phyloP scores from a whole-genome alignment of 2,113 vertebrate genomes.

The Perognathus longimembris region DNA sequence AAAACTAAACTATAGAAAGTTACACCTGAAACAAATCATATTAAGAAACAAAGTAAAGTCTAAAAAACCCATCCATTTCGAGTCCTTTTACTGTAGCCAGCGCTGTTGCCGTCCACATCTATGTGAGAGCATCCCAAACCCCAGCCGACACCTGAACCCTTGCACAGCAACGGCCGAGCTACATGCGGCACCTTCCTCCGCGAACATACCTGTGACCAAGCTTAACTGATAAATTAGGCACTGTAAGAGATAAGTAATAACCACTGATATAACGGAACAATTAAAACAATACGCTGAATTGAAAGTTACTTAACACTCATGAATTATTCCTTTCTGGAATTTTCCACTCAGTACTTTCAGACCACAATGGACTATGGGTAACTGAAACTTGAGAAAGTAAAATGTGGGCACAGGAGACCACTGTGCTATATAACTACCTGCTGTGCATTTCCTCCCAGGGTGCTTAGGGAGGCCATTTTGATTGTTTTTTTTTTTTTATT shows the following conservation, averaged over 20 bases:
- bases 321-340: neutral
- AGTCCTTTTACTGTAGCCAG: neutral
- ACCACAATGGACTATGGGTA: neutral
- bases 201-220: neutral
- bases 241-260: neutral
- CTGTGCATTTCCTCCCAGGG: neutral
- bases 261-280: neutral
- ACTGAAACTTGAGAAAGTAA: neutral
- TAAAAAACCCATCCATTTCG: neutral
- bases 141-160: neutral
- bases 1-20: constrained; percentile 4
- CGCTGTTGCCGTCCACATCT: neutral
- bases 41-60: neutral
- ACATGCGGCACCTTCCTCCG: neutral
- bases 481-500: neutral
- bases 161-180: neutral
- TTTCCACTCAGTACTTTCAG: neutral
- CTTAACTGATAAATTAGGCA: neutral
- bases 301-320: neutral
- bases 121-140: neutral
- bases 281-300: neutral
- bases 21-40: neutral
- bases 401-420: neutral
- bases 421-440: too few species aligned
- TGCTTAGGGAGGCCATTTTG: neutral